Percentiles rank a stretch among this genome's conserved stretches.
phyloP scores from a whole-genome alignment of 2,888 invertebrate genomes.

The Coremacera marginata region DNA sequence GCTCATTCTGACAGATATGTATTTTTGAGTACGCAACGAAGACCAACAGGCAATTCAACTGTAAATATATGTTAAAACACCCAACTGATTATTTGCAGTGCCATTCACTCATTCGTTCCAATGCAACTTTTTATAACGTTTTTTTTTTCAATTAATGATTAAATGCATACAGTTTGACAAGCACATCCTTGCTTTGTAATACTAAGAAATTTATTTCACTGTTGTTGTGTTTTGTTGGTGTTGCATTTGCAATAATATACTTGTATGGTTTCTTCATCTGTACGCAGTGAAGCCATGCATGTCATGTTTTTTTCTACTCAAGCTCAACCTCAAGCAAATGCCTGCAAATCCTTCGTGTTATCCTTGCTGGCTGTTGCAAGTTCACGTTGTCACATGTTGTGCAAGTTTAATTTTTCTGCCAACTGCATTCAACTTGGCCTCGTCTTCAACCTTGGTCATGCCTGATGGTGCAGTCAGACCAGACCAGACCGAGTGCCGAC shows the following conservation, averaged over 20 bases:
- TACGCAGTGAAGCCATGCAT: conserved; percentile 12
- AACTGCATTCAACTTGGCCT: conserved; percentile 29
- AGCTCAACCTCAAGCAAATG: conserved; percentile 14
- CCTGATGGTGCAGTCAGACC: neutral
- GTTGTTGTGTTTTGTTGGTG: neutral
- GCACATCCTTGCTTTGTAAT: neutral
- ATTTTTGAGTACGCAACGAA: no score
- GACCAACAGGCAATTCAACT: no score
- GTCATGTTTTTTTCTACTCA: neutral
- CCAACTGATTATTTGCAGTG: no score
- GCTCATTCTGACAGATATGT: no score
- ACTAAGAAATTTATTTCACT: neutral
- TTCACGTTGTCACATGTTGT: conserved; percentile 33
- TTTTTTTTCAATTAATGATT: conserved; percentile 1
- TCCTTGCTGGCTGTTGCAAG: conserved; percentile 20
- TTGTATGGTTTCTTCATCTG: conserved; percentile 18
- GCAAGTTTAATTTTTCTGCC: conserved; percentile 36
- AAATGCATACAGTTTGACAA: neutral
- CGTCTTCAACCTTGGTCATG: conserved; percentile 41
- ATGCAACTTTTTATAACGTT: neutral
- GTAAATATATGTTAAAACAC: no score
- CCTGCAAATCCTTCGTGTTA: conserved; percentile 15
- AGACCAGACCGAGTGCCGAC: conserved; percentile 9
- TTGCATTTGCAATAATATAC: neutral
- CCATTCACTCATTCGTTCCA: neutral